A percentile compares a stretch with the other conserved stretches of the same genome.
Evolutionary conservation across 2,113 vertebrate species (phyloP).

Genomic region (Lophochroa leadbeateri): DNA sequence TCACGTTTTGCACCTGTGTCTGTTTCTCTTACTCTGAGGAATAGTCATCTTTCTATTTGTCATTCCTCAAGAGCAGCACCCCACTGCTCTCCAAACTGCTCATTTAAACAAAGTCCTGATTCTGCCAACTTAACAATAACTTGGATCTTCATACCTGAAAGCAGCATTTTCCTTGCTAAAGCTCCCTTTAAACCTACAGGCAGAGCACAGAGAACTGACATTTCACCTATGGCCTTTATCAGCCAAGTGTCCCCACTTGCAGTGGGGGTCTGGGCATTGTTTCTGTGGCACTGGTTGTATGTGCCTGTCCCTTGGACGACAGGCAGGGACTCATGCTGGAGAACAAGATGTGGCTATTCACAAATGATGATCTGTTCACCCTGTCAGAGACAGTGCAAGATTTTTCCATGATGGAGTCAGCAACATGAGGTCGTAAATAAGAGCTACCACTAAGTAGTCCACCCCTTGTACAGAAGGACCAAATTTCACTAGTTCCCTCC

Average conservation of each 20-base stretch:
- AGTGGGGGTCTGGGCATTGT: neutral
- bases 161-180: neutral
- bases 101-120: neutral
- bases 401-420: neutral
- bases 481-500: too few species aligned
- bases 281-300: neutral
- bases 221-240: neutral
- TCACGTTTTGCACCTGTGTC: neutral
- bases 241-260: neutral
- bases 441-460: too few species aligned
- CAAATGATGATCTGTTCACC: neutral
- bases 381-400: neutral
- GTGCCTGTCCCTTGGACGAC: accelerated
- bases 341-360: neutral
- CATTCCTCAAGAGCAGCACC: neutral
- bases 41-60: neutral
- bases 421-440: too few species aligned
- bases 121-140: neutral
- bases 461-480: too few species aligned
- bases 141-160: neutral
- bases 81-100: neutral
- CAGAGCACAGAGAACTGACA: neutral
- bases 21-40: neutral
- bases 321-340: neutral
- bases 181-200: neutral